Conservation (phyloP, 2,888 invertebrate genomes). For the Augiades crinisus region DNA sequence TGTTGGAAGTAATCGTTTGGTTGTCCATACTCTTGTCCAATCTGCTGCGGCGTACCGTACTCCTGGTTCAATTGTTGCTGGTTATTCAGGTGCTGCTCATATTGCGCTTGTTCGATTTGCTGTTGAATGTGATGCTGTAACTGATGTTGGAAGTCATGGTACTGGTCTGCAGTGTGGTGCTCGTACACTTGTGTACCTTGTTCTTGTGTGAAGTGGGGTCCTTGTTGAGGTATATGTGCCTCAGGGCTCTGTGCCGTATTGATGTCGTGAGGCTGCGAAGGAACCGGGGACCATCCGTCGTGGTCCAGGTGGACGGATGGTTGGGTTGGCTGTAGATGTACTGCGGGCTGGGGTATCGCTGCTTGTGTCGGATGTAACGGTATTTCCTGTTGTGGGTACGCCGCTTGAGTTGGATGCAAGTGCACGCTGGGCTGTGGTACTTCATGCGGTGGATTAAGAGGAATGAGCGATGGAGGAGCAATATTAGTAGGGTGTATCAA, state of each 20-base stretch:
- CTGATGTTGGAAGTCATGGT: constrained; percentile 60
- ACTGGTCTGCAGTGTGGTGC: constrained; percentile 57
- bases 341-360: constrained; percentile 39
- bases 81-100: constrained; percentile 40
- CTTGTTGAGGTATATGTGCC: constrained; percentile 45
- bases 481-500: constrained; percentile 41
- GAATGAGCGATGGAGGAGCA: constrained; percentile 37
- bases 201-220: constrained; percentile 59
- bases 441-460: constrained; percentile 39
- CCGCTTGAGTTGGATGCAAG: constrained; percentile 38
- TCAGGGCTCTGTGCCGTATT: constrained; percentile 39
- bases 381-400: constrained; percentile 37
- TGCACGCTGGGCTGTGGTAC: constrained; percentile 38
- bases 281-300: constrained; percentile 71
- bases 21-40: constrained; percentile 32
- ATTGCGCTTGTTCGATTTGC: constrained; percentile 60
- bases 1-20: constrained; percentile 36
- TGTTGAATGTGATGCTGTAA: constrained; percentile 67
- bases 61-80: constrained; percentile 44
- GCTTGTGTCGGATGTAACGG: constrained; percentile 41
- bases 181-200: constrained; percentile 67
- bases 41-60: constrained; percentile 38
- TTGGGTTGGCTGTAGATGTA: constrained; percentile 39
- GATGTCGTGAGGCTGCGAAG: constrained; percentile 48
- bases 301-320: constrained; percentile 50